Base-by-base conservation (phyloP, 2,797 vertebrate genomes). In the Podargus strigoides region DNA sequence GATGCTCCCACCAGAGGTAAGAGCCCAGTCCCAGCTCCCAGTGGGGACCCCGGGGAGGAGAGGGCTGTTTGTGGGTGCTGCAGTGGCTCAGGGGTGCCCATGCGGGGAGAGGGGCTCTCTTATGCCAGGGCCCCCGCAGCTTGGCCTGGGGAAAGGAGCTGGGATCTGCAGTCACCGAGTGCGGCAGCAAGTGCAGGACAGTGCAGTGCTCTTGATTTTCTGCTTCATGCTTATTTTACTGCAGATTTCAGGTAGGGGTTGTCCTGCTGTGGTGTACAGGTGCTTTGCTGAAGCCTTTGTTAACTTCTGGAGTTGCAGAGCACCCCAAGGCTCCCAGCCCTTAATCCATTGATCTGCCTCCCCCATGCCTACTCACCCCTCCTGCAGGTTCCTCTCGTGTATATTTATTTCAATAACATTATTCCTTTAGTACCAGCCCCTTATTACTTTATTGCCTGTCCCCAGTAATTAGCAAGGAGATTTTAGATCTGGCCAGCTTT, bases 1-100 rank as follows among this genome's bases (percentile, higher is more conserved):
- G 97, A 97, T 93, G 96, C 94, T 72, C 96, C 98, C 78, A 98
- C 97, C 95, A 98, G 98, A 99, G 99, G 99, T 99, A 98, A 98
- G 93, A 91, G 67, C 80, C 63, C 32, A 10, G 8, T 60, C 12
- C 58, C 60, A 44, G 63, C 64, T 94, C 53, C 32, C 21, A 6
- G 26, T 14, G 52, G 39, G 52, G 12, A 47, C 23, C 6, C 14
- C 3, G 5, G 64, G 90, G 36, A 86, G 68, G 67, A 76, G 67
- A 49, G 50, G 37, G 78, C 62, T 14, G 8, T 78, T 50, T 42
- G 74, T 1, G 16, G 23, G 9, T 34, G 23, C 87, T 58, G 62
- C 42, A 9, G 27, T 9, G 36, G 47, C 46, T 76, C 70, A 53
- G 67, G 37, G 21, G 14, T 58, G 16, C 34, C 37, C 15, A 0